These are phyloP conservation scores for Crematogaster levior DNA, from an alignment of 2,888 invertebrate genomes.

Conservation along the genomic window DNA sequence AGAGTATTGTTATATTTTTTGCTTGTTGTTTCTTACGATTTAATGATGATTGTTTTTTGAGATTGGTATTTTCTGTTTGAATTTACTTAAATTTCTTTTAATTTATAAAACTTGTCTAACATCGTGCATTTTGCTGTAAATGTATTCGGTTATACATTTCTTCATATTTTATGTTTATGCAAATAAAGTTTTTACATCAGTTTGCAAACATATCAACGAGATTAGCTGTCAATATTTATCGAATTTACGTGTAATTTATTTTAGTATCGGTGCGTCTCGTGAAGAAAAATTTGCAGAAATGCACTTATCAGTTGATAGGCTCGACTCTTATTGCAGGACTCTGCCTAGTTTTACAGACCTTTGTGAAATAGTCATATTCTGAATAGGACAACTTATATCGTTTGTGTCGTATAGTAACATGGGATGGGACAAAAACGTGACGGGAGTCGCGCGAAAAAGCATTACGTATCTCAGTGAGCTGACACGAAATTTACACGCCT, in stretches of 20 bases:
- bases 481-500: slow-evolving; percentile 3
- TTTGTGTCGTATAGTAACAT: not conserved
- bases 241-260: slow-evolving; percentile 2
- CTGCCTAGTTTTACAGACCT: not conserved
- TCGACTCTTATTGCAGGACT: slow-evolving; percentile 5
- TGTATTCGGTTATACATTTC: slow-evolving; percentile 19
- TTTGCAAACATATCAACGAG: slow-evolving; percentile 31
- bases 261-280: not conserved
- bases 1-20: not conserved
- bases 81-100: not conserved
- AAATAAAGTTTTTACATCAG: slow-evolving; percentile 36
- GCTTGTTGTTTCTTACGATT: not conserved
- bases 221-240: not conserved
- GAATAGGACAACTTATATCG: not conserved
- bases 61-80: not conserved
- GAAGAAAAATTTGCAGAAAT: slow-evolving; percentile 18
- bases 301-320: not conserved
- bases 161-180: slow-evolving; percentile 40
- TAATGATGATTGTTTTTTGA: not conserved
- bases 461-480: not conserved
- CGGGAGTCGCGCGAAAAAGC: not conserved
- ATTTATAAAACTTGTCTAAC: not conserved
- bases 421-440: slow-evolving; percentile 2
- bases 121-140: not conserved
- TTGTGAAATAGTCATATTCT: not conserved